Evolutionary conservation across 2,113 vertebrate species (phyloP).

Genomic region (Diadophis punctatus): DNA sequence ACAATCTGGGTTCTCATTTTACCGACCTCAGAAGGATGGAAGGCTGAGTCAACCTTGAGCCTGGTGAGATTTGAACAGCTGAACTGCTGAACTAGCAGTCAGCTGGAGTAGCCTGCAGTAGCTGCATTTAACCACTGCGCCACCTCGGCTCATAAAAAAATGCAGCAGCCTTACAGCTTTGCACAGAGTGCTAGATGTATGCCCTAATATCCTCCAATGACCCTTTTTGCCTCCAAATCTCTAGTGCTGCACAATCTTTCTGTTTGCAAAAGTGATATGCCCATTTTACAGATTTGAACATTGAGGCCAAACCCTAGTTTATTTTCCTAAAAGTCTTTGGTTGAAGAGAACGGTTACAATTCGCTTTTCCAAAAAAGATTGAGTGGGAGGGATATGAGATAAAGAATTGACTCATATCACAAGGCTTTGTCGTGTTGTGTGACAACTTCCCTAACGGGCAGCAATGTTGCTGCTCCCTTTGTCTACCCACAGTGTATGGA

Average conservation of each 20-base stretch:
- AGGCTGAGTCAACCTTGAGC: no score
- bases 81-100: no score
- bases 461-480: not conserved
- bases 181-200: not conserved
- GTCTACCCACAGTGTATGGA: slow-evolving; percentile 81
- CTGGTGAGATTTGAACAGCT: no score
- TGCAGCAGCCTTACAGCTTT: not conserved
- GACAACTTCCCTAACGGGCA: not conserved
- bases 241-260: not conserved
- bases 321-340: not conserved
- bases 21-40: no score
- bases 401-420: not conserved
- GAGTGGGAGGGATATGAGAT: not conserved
- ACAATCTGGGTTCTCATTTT: no score
- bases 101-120: no score
- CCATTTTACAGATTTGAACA: not conserved
- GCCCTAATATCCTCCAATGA: not conserved
- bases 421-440: not conserved
- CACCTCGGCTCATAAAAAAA: no score
- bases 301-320: not conserved
- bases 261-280: not conserved
- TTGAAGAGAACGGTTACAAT: not conserved
- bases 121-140: no score
- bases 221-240: not conserved
- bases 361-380: no score